Conservation (phyloP, 2,888 invertebrate species). For the Dinocampus coccinellae region DNA sequence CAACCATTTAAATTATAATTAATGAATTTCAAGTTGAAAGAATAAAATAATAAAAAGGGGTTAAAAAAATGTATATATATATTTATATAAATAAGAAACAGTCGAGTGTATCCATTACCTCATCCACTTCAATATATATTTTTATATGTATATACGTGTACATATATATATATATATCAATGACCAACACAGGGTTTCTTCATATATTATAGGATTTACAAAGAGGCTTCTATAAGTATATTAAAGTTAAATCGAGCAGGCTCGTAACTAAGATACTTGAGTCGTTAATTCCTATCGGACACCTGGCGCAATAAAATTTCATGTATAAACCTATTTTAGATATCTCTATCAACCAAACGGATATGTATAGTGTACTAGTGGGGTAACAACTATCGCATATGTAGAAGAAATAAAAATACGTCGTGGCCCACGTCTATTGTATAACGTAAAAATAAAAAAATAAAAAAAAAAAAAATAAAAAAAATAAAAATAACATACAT, state of each 20-base stretch:
- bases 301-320: constrained; percentile 13
- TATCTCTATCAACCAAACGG: neutral
- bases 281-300: constrained; percentile 33
- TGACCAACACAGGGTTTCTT: constrained; percentile 55
- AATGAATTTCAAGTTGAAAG: too few species aligned
- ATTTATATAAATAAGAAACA: neutral
- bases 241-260: constrained; percentile 54
- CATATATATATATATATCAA: constrained; percentile 38
- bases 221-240: constrained; percentile 61
- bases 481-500: neutral
- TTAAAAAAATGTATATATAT: too few species aligned
- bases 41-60: too few species aligned
- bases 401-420: neutral
- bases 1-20: too few species aligned
- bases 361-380: neutral
- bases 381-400: constrained; percentile 1
- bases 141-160: constrained; percentile 9
- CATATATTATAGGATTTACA: constrained; percentile 57
- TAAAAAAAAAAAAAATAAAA: too few species aligned
- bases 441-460: neutral
- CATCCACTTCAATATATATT: neutral
- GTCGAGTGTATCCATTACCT: neutral
- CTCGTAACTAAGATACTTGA: constrained; percentile 51
- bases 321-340: neutral
- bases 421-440: neutral